Evolutionary conservation across 2,888 invertebrate genomes (phyloP).

Genomic region (Euproctis similis): DNA sequence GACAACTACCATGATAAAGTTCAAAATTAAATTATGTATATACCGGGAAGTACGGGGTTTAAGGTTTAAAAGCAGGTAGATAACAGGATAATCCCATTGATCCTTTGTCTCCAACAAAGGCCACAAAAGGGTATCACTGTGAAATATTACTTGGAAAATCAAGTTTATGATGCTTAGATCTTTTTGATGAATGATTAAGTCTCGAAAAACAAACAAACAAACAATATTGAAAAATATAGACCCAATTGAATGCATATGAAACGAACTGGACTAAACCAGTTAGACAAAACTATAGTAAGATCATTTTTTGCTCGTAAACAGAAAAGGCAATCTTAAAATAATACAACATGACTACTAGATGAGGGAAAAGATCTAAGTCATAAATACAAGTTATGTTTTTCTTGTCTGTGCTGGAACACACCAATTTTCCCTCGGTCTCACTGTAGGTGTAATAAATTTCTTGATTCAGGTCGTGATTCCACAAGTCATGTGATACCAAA

Average conservation of each 20-base stretch:
- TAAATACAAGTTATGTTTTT: constrained; percentile 12
- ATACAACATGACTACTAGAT: no score
- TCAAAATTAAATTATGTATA: constrained; percentile 42
- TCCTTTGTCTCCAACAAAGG: constrained; percentile 35
- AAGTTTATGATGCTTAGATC: neutral
- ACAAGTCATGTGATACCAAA: constrained; percentile 29
- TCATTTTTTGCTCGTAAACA: no score
- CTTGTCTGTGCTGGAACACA: constrained; percentile 15
- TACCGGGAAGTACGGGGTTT: constrained; percentile 36
- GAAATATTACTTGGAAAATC: neutral
- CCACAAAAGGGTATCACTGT: constrained; percentile 30
- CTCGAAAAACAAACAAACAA: neutral
- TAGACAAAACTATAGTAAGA: neutral
- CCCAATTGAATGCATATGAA: neutral
- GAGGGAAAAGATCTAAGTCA: no score
- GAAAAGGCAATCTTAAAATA: no score
- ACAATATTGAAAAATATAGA: neutral
- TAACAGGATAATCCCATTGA: constrained; percentile 36
- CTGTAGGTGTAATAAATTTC: constrained; percentile 35
- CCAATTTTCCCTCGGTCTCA: constrained; percentile 33
- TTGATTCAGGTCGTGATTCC: constrained; percentile 30
- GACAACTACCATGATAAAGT: constrained; percentile 27
- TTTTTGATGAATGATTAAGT: neutral
- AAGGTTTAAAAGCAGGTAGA: constrained; percentile 44
- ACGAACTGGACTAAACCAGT: neutral